Evolutionary conservation across 2,113 vertebrate genomes (phyloP).

Genomic region (Marcusenius ussheri): DNA sequence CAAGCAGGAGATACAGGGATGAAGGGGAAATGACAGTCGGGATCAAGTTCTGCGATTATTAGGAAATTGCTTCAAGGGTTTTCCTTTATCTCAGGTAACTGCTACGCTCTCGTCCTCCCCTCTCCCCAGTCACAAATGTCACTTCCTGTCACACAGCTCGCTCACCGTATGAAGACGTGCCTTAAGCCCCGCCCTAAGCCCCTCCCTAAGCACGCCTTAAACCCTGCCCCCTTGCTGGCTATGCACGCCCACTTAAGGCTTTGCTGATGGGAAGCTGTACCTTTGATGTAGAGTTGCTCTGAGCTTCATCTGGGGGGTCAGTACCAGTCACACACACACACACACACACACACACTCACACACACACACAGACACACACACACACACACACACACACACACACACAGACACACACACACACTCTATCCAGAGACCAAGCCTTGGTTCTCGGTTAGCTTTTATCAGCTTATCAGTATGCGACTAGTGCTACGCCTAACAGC

Average conservation of each 20-base stretch:
- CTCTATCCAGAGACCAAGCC: not conserved
- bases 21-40: conserved; percentile 61
- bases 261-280: not conserved
- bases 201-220: not conserved
- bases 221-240: not conserved
- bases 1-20: conserved; percentile 73
- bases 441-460: not conserved
- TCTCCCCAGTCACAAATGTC: conserved; percentile 29
- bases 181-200: not conserved
- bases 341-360: not conserved
- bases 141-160: conserved; percentile 15
- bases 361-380: not conserved
- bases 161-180: no score
- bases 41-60: conserved; percentile 69
- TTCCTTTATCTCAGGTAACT: conserved; percentile 57
- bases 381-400: not conserved
- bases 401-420: conserved; percentile 12
- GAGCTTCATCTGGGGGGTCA: conserved; percentile 10
- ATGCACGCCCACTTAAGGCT: not conserved
- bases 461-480: conserved; percentile 2
- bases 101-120: not conserved
- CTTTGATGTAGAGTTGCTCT: conserved; percentile 1
- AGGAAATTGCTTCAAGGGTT: conserved; percentile 67
- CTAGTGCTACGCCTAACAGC: not conserved
- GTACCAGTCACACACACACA: not conserved